Evolutionary conservation across 2,888 invertebrate genomes (phyloP), one percentile per base, ranked within the genome.

Genomic region (Timandra comae): DNA sequence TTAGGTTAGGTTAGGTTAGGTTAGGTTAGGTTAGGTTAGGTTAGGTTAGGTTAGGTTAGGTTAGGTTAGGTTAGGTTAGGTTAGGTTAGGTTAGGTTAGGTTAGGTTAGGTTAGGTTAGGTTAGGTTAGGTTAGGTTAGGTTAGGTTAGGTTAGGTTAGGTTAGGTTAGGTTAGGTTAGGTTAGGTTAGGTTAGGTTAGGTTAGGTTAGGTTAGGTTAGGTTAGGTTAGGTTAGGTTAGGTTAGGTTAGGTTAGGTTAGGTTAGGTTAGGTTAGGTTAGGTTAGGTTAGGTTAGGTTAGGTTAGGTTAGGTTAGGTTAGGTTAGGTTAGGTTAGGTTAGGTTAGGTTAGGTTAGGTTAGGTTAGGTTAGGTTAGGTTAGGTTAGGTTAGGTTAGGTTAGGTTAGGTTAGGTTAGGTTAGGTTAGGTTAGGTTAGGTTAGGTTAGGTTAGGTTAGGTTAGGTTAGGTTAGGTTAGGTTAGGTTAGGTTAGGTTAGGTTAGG

Each of bases 81-180:
- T 27, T 27, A 27, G 27, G 36, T 25, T 36, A 32, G 32, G 36
- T 31, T 36, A 36, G 36, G 36, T 36, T 36, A 36, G 36, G 36
- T 36, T 35, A 28, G 31, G 36, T 31, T 36, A 30, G 29, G 27
- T 33, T 33, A 27, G 27, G 27, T 33, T 33, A 27, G 27, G 27
- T 27, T 33, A 27, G 32, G 27, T 32, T 32, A 27, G 27, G 32
- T 27, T 32, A 27, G 32, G 32, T 33, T 35, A 30, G 35, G 35
- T 35, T 35, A 35, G 35, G 35, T 35, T 35, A 35, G 35, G 33
- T 35, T 35, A 35, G 35, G 35, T 35, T 35, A 35, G 35, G 33
- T 30, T 35, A 30, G 30, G 35, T 30, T 35, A 35, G 35, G 35
- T 35, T 30, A 33, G 33, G 33, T 33, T 33, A 33, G 33, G 33